These are phyloP conservation scores for Neopipo cinnamomea DNA, from an alignment of 2,113 vertebrate genomes.

Conservation along the genomic window DNA sequence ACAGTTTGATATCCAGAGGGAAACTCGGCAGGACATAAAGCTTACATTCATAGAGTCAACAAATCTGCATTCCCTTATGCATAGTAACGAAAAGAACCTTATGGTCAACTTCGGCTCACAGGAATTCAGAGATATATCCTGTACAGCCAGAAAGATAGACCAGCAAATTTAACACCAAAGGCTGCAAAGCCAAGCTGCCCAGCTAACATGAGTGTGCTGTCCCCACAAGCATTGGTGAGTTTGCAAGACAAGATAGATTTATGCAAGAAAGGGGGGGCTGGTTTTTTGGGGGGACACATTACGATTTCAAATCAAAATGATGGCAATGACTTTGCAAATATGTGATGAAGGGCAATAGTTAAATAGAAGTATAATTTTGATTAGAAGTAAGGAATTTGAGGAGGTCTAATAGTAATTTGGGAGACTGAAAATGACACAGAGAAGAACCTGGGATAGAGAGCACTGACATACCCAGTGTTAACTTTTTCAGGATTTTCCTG, in stretches of 20 bases:
- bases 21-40: neutral
- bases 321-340: neutral
- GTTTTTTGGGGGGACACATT: neutral
- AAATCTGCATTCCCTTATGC: neutral
- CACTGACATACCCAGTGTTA: neutral
- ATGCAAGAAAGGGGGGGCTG: neutral
- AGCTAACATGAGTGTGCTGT: neutral
- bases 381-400: neutral
- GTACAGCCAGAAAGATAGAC: neutral
- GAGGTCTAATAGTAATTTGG: neutral
- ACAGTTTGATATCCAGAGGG: neutral
- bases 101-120: neutral
- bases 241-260: neutral
- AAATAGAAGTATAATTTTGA: neutral
- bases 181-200: neutral
- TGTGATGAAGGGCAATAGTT: neutral
- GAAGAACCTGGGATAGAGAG: neutral
- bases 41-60: neutral
- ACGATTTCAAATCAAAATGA: neutral
- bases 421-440: neutral
- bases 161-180: neutral
- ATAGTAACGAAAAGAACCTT: neutral
- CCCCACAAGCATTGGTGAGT: fast-evolving
- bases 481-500: neutral
- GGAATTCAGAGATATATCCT: neutral